Percentiles rank a stretch among this genome's conserved stretches.
Conservation (phyloP, 2,797 vertebrate species). For the Artibeus lituratus region DNA sequence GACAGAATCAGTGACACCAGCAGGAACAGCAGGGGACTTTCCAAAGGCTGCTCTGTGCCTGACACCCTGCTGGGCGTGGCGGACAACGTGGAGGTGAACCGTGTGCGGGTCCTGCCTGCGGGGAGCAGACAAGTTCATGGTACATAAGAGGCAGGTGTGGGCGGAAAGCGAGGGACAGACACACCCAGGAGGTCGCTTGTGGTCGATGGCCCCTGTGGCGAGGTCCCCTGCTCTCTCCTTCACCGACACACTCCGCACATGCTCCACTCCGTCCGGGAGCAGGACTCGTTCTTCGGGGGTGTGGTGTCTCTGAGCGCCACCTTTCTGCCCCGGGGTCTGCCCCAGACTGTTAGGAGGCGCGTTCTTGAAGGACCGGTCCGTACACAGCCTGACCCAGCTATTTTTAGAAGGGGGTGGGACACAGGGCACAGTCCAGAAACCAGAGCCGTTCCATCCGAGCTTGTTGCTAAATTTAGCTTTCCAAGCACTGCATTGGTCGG, state of each 20-base stretch:
- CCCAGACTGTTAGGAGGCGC: background rate
- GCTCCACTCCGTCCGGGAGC: background rate
- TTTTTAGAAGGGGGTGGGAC: constrained; percentile 26
- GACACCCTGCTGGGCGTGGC: rapidly evolving
- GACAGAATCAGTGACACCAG: background rate
- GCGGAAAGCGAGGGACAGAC: background rate
- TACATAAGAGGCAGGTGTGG: no score
- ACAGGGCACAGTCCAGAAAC: background rate
- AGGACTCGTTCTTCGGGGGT: rapidly evolving
- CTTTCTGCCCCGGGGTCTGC: background rate
- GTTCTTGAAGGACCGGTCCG: background rate
- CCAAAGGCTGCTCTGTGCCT: rapidly evolving
- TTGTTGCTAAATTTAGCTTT: constrained; percentile 30
- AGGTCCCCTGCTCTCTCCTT: background rate
- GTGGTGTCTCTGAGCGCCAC: background rate
- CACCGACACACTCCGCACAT: rapidly evolving
- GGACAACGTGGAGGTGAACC: background rate
- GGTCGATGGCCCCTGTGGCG: rapidly evolving
- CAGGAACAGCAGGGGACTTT: background rate
- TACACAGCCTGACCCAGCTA: background rate
- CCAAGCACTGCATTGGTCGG: background rate
- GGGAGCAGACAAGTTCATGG: rapidly evolving
- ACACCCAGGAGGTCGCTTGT: rapidly evolving
- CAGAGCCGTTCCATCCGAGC: background rate
- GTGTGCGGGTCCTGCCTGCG: rapidly evolving